Conservation (phyloP, 2,797 vertebrate genomes). For the Ibycter americanus region DNA sequence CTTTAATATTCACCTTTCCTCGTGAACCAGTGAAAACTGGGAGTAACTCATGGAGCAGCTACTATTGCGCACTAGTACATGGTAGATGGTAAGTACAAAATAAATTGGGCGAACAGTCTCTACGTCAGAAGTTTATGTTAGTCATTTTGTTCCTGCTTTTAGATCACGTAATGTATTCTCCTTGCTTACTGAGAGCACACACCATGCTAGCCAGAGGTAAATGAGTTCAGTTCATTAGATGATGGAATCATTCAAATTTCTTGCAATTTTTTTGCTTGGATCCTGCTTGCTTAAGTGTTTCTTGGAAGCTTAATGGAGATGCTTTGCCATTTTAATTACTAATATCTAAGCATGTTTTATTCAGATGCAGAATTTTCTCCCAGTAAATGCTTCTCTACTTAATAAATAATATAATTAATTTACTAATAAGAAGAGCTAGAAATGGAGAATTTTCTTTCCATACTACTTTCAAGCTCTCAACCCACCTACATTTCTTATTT, state of each 20-base stretch:
- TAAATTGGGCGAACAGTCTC: neutral
- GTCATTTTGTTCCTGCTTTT: neutral
- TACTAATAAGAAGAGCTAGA: neutral
- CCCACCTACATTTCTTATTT: neutral
- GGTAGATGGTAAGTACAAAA: neutral
- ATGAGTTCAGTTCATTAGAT: neutral
- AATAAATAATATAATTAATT: constrained; percentile 18
- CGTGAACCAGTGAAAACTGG: neutral
- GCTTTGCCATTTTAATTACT: constrained; percentile 39
- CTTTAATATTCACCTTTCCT: neutral
- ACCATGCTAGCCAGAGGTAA: neutral
- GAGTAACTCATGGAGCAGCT: neutral
- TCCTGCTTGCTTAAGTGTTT: constrained; percentile 21
- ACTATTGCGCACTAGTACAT: accelerated
- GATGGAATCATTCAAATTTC: neutral
- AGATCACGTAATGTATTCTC: neutral
- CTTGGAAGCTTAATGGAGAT: constrained; percentile 14
- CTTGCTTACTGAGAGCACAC: neutral
- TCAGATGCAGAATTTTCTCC: neutral
- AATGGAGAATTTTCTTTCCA: neutral
- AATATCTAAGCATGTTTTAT: constrained; percentile 17
- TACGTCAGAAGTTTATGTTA: neutral
- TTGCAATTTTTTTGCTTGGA: constrained; percentile 12
- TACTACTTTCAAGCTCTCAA: neutral
- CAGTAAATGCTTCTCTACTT: neutral